Evolutionary conservation across 1,140 invertebrate species (phyloP), one percentile per base, ranked within the genome.

Genomic region (Ostrea edulis): DNA sequence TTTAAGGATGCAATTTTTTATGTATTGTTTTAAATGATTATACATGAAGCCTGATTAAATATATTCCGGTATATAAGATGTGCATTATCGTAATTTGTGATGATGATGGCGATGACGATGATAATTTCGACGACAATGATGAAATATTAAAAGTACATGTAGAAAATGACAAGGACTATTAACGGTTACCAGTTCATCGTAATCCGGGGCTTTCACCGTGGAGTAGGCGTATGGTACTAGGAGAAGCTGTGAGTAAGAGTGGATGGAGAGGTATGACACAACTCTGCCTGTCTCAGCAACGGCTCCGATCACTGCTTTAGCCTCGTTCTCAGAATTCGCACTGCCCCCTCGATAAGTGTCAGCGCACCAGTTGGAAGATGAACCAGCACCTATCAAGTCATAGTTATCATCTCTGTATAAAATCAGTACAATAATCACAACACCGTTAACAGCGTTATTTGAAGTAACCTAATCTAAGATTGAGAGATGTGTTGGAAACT

Each of bases 241-340:
- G 7, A 91, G 81, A 51, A 89, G 81, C 88, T 92, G 91, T 0
- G 89, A 90, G 86, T 90, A 92, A 17, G 90, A 86, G 86, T 92
- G 91, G n/a, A 92, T 62, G 7, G 90, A 89, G 22, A 92, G 85
- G 68, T 88, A 92, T 8, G 86, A 87, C 17, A 84, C 68, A 9
- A 86, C 71, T 52, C 29, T n/a, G 20, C 53, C 52, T 22, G 89
- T 62, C n/a, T 77, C 68, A 7, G 71, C 29, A 44, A 91, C 86
- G 35, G 88, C 85, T 7, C 68, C 58, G 14, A 86, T 51, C 2
- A 90, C n/a, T n/a, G 90, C 89, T 8, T 55, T n/a, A 1, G 88
- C 88, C 82, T 91, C 91, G 0, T 86, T 65, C 83, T 91, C 91
- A 0, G 91, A 90, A 52, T 90, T 89, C 1, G 84, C 82, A 20